Evolutionary conservation across 2,113 vertebrate genomes (phyloP).

Genomic region (Corvus cornix): DNA sequence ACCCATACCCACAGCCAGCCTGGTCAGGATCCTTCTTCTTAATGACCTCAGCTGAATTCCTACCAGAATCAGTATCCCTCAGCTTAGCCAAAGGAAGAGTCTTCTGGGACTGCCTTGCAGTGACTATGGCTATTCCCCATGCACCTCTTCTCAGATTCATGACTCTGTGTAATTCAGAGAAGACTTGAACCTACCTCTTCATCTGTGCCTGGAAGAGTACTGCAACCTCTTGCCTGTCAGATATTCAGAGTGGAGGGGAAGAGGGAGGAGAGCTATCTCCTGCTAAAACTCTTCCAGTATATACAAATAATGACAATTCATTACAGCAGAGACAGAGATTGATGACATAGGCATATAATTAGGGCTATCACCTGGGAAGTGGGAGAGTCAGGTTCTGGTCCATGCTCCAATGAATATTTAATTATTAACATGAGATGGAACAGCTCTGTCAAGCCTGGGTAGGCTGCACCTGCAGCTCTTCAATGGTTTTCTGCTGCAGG

Average conservation of each 20-base stretch:
- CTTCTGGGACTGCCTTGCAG: neutral
- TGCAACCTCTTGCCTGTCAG: neutral
- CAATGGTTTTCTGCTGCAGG: conserved; percentile 9
- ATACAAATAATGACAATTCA: conserved; percentile 63
- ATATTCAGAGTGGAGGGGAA: neutral
- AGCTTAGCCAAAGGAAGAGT: neutral
- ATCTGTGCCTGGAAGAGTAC: neutral
- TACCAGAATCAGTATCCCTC: neutral
- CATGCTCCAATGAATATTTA: conserved; percentile 65
- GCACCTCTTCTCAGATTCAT: neutral
- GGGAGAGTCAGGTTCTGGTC: conserved; percentile 59
- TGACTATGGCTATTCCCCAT: neutral
- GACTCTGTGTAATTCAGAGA: neutral
- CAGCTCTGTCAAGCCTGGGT: conserved; percentile 47
- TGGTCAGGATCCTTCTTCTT: neutral
- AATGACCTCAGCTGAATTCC: neutral
- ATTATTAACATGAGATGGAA: conserved; percentile 67
- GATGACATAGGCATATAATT: conserved; percentile 58
- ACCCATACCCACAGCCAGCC: neutral
- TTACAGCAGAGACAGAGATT: conserved; percentile 62
- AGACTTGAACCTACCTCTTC: neutral
- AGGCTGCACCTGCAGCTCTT: conserved; percentile 51
- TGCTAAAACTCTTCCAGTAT: conserved; percentile 38
- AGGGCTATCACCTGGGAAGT: conserved; percentile 65
- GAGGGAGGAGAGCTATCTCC: neutral